Evolutionary conservation across 2,888 invertebrate species (phyloP), one percentile per base, ranked within the genome.

Genomic region (Meteorus cinctellus): DNA sequence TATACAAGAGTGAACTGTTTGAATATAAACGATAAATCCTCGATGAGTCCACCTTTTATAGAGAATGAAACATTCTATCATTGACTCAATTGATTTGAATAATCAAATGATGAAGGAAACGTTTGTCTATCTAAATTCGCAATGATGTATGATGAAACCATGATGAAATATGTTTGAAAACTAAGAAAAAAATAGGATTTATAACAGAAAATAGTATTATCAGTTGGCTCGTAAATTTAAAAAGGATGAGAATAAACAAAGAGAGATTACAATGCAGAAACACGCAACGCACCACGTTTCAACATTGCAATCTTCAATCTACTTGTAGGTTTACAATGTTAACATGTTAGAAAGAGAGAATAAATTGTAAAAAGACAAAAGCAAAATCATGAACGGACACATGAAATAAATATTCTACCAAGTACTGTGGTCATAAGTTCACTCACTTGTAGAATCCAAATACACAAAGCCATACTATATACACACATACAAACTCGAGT

Each of bases 281-380:
- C 73, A 73, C 66, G 73, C 73, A 24, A 73, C 27, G 62, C 29
- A 16, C 51, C 34, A 31, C 31, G 12, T 48, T 68, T 48, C 16
- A 48, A 45, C 45, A 45, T 31, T 31, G 19, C 51, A 48, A 45
- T 68, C 16, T 48, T 29, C 5, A 16, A 68, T 48, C 16, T 29
- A 14, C n/a, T 45, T 51, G 41, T 41, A 27, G 4, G 24, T 24
- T 27, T 16, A n/a, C 27, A 19, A 5, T 48, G 19, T 48, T 27
- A 24, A 68, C 19, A 68, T 29, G n/a, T 12, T 4, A 31, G 16
- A 6, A 34, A 63, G n/a, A 31, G 19, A 4, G 10, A 69, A 69
- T 70, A 59, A 70, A 70, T 70, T 34, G 36, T 4, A 70, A 48
- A 63, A 62, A 72, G 29, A 72, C 27, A 45, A 63, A 72, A 45